Conservation (phyloP, 2,888 invertebrate species). For the Caenorhabditis becei region DNA sequence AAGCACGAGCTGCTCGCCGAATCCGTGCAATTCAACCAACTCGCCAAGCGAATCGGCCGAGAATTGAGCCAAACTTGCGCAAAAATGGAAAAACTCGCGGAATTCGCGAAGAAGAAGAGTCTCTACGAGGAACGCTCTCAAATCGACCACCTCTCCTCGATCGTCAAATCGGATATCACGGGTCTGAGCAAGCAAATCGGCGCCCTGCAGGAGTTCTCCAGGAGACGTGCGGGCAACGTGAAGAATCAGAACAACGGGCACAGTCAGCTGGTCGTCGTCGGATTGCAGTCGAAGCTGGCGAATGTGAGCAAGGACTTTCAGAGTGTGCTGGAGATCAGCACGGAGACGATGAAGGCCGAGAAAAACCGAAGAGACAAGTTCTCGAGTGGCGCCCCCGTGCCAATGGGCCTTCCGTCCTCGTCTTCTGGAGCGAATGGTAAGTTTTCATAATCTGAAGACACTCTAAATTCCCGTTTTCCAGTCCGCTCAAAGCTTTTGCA, state of each 20-base stretch:
- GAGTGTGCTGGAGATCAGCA: slow-evolving; percentile 95
- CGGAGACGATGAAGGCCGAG: slow-evolving; percentile 96
- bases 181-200: slow-evolving; percentile 97
- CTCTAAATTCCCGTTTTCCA: slow-evolving; percentile 70
- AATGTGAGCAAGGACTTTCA: slow-evolving; percentile 98
- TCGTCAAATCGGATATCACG: slow-evolving; percentile 96
- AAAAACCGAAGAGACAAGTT: slow-evolving; percentile 94
- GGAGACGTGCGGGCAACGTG: slow-evolving; percentile 51
- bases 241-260: slow-evolving; percentile 63
- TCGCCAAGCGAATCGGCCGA: slow-evolving; percentile 88
- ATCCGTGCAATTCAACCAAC: slow-evolving; percentile 80
- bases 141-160: slow-evolving; percentile 96
- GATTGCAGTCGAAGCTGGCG: slow-evolving; percentile 90
- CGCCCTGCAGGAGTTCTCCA: slow-evolving; percentile 84
- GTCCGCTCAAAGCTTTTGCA: slow-evolving; percentile 84
- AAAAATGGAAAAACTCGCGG: slow-evolving; percentile 95
- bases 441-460: neutral
- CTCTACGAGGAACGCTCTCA: slow-evolving; percentile 97
- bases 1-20: slow-evolving; percentile 73
- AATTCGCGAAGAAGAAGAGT: slow-evolving; percentile 94
- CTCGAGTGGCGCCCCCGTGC: slow-evolving; percentile 73
- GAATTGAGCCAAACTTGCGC: slow-evolving; percentile 96
- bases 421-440: slow-evolving; percentile 82
- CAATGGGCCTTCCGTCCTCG: slow-evolving; percentile 82
- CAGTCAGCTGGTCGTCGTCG: slow-evolving; percentile 90